Percentiles rank a stretch among this genome's conserved stretches.
Conservation (phyloP, 2,888 invertebrate genomes). For the Troides aeacus region DNA sequence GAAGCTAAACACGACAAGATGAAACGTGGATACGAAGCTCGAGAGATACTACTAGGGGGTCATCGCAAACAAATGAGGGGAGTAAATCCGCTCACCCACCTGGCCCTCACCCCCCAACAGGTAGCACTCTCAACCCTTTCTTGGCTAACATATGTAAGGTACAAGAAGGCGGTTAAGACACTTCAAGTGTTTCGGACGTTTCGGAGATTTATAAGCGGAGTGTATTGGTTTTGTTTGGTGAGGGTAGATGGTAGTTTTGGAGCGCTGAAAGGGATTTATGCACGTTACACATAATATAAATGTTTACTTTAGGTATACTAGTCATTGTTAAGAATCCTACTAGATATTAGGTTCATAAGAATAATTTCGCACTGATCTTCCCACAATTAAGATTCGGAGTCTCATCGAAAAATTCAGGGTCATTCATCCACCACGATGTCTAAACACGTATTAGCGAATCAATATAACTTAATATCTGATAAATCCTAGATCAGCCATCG, state of each 20-base stretch:
- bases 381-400: too few species aligned
- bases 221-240: slow-evolving; percentile 70
- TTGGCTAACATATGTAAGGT: slow-evolving; percentile 70
- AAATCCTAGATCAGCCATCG: too few species aligned
- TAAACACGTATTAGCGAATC: too few species aligned
- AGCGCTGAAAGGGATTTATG: slow-evolving; percentile 12
- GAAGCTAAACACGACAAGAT: slow-evolving; percentile 56
- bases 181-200: slow-evolving; percentile 75
- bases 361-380: too few species aligned
- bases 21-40: slow-evolving; percentile 61
- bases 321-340: too few species aligned
- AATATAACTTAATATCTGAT: too few species aligned
- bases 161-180: slow-evolving; percentile 60
- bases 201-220: slow-evolving; percentile 68
- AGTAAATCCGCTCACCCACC: slow-evolving; percentile 36
- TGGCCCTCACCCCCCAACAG: slow-evolving; percentile 47
- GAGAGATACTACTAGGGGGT: slow-evolving; percentile 76
- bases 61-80: slow-evolving; percentile 84
- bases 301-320: too few species aligned
- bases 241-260: slow-evolving; percentile 28
- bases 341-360: too few species aligned
- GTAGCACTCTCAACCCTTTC: slow-evolving; percentile 76
- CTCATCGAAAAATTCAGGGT: too few species aligned
- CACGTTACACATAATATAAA: background rate
- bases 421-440: too few species aligned